Evolutionary conservation across 2,888 invertebrate genomes (phyloP).

Genomic region (Cabera pusaria): DNA sequence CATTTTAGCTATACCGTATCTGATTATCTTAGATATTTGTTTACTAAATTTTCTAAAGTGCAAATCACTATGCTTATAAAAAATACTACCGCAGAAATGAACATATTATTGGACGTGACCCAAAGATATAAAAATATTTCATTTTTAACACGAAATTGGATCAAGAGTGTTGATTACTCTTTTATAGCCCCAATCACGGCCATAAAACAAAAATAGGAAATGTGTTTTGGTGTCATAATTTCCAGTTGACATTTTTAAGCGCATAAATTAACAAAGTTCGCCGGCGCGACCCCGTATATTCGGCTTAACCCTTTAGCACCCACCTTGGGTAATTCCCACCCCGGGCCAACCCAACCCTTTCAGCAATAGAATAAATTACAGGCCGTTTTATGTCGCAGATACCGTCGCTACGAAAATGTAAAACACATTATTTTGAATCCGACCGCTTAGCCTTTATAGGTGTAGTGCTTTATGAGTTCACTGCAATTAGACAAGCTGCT

Average conservation of each 20-base stretch:
- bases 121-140: no score
- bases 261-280: constrained; percentile 83
- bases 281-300: constrained; percentile 79
- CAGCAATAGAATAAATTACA: constrained; percentile 84
- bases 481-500: constrained; percentile 76
- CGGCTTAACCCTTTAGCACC: constrained; percentile 84
- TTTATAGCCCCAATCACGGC: constrained; percentile 46
- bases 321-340: constrained; percentile 84
- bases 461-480: constrained; percentile 74
- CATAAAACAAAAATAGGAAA: constrained; percentile 73
- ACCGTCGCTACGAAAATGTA: constrained; percentile 79
- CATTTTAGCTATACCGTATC: no score
- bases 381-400: constrained; percentile 82
- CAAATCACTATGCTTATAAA: no score
- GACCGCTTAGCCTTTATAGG: constrained; percentile 80
- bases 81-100: no score
- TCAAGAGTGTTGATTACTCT: constrained; percentile 13
- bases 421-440: constrained; percentile 82
- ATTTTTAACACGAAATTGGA: constrained; percentile 1
- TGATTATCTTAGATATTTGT: no score
- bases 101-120: no score
- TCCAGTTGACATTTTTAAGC: constrained; percentile 83
- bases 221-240: constrained; percentile 82
- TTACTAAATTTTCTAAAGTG: no score
- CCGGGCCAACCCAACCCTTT: constrained; percentile 78